Conservation (phyloP, 2,888 invertebrate genomes). For the Mycogona germanica region DNA sequence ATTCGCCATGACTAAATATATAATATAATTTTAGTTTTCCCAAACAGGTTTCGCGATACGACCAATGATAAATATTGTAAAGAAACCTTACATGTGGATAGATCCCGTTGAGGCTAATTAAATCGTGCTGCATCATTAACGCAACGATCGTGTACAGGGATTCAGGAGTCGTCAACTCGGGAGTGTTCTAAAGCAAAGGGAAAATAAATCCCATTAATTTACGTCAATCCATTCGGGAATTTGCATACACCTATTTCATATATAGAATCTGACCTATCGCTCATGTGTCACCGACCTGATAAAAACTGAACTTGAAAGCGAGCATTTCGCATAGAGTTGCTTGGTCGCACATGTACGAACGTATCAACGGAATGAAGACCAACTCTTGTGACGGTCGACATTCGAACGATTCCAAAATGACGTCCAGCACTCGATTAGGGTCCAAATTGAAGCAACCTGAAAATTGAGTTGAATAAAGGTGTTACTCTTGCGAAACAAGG, state of each 20-base stretch:
- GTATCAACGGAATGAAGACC: slow-evolving; percentile 73
- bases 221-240: background rate
- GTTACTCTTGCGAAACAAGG: background rate
- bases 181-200: slow-evolving; percentile 5
- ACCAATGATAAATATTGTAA: no score
- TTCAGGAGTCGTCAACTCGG: slow-evolving; percentile 49
- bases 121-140: slow-evolving; percentile 70
- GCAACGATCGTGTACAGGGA: slow-evolving; percentile 84
- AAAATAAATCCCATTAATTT: background rate
- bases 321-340: slow-evolving; percentile 85
- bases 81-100: slow-evolving; percentile 66
- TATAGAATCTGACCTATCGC: background rate
- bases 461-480: no score
- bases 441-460: slow-evolving; percentile 97
- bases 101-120: slow-evolving; percentile 75
- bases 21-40: no score
- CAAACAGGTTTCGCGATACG: no score
- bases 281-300: slow-evolving; percentile 33
- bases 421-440: slow-evolving; percentile 92
- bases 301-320: slow-evolving; percentile 74
- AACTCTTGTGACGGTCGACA: slow-evolving; percentile 44
- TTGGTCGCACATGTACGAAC: slow-evolving; percentile 76
- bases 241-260: background rate
- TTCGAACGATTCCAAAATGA: slow-evolving; percentile 94
- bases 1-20: no score